Evolutionary conservation across 2,113 vertebrate species (phyloP).

Genomic region (Scartelaos histophorus): DNA sequence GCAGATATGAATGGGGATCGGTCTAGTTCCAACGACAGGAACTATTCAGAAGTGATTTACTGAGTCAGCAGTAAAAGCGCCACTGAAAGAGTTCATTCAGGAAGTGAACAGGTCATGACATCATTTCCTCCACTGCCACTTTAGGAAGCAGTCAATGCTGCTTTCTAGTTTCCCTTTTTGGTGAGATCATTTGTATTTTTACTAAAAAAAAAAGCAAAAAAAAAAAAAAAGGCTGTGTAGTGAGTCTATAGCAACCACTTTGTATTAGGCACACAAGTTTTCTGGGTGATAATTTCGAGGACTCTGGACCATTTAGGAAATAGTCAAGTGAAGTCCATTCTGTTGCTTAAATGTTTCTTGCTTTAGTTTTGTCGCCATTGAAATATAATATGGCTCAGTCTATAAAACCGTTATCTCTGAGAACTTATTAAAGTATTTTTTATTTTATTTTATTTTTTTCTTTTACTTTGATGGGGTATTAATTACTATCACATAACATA

Average conservation of each 20-base stretch:
- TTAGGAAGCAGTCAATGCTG: constrained; percentile 64
- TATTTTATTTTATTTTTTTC: too few relatives aligned
- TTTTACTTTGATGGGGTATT: too few relatives aligned
- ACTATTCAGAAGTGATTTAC: constrained; percentile 36
- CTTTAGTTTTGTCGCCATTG: neutral
- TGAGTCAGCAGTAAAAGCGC: constrained; percentile 43
- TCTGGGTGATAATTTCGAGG: too few relatives aligned
- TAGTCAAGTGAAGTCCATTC: neutral
- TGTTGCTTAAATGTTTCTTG: neutral
- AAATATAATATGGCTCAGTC: too few relatives aligned
- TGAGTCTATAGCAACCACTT: too few relatives aligned
- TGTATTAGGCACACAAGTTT: too few relatives aligned
- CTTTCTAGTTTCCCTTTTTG: constrained; percentile 56
- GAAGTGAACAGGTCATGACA: constrained; percentile 78
- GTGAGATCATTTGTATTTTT: constrained; percentile 35
- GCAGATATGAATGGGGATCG: neutral
- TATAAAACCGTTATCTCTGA: too few relatives aligned
- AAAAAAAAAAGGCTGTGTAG: too few relatives aligned
- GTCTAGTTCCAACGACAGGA: neutral
- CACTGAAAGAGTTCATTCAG: constrained; percentile 78
- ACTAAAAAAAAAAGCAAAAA: constrained; percentile 24
- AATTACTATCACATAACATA: too few relatives aligned
- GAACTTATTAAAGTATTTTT: too few relatives aligned
- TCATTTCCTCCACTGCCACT: constrained; percentile 73
- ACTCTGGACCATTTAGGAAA: too few relatives aligned